A percentile compares a stretch with the other conserved stretches of the same genome.
phyloP scores from a whole-genome alignment of 2,113 vertebrate species.

The Rhinopomastus cyanomelas region DNA sequence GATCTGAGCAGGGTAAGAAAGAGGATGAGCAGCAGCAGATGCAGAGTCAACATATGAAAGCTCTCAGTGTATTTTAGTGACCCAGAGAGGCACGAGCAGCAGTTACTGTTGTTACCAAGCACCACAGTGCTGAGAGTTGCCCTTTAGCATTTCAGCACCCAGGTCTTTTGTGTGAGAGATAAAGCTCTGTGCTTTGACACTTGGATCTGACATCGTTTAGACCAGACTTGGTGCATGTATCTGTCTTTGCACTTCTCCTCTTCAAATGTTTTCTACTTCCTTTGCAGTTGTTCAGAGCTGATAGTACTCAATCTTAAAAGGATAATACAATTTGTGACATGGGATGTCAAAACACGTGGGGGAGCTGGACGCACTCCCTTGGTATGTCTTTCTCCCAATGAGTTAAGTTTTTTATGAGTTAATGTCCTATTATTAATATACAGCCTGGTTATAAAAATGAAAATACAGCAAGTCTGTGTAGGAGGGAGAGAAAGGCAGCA shows the following conservation, averaged over 20 bases:
- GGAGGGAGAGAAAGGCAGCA: constrained; percentile 13
- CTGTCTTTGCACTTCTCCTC: background rate
- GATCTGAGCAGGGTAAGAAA: background rate
- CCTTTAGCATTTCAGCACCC: background rate
- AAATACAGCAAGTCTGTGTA: background rate
- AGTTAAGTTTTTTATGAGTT: constrained; percentile 41
- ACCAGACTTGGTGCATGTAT: background rate
- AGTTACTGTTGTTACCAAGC: background rate
- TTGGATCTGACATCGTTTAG: background rate
- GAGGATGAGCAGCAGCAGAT: background rate
- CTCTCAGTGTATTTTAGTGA: background rate
- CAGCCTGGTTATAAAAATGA: background rate
- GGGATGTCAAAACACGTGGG: constrained; percentile 16
- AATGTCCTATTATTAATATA: constrained; percentile 7
- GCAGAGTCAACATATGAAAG: background rate
- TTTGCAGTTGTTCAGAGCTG: constrained; percentile 12
- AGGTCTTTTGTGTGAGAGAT: background rate
- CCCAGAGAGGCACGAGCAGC: background rate
- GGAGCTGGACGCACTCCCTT: background rate
- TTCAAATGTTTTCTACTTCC: background rate
- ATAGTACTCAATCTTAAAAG: constrained; percentile 19
- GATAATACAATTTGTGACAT: constrained; percentile 13
- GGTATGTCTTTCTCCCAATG: background rate
- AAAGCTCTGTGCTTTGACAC: background rate
- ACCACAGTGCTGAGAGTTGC: background rate